These are phyloP conservation scores for Botrylloides violaceus DNA, from an alignment of 23 tunicate genomes.

Conservation along the genomic window DNA sequence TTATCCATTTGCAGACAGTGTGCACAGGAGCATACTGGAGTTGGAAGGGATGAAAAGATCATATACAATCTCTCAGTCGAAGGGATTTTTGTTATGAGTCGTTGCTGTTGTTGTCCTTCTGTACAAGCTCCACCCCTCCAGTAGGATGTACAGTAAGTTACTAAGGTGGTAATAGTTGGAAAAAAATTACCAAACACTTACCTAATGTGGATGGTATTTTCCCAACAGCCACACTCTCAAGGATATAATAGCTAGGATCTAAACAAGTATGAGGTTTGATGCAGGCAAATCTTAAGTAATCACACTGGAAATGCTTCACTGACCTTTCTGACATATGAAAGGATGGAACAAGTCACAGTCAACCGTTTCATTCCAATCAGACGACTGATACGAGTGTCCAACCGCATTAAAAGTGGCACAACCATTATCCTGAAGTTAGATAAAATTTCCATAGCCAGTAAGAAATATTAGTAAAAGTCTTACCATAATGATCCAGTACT, in stretches of 20 bases:
- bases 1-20: no score
- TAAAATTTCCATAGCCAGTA: not conserved
- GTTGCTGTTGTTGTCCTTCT: no score
- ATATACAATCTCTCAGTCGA: no score
- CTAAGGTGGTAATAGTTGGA: no score
- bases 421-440: not conserved
- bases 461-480: not conserved
- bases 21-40: no score
- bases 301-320: no score
- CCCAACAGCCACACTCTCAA: not conserved
- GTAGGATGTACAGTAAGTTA: no score
- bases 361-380: not conserved
- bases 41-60: no score
- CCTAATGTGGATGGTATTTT: not conserved
- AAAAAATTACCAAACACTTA: no score
- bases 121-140: no score
- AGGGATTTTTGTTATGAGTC: no score
- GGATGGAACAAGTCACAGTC: not conserved
- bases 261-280: not conserved
- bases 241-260: not conserved
- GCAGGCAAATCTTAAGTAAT: no score
- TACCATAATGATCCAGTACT: not conserved
- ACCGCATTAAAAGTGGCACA: not conserved
- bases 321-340: not conserved
- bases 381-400: not conserved